Conservation (phyloP, 2,797 vertebrate genomes). For the Tolypeutes matacus region DNA sequence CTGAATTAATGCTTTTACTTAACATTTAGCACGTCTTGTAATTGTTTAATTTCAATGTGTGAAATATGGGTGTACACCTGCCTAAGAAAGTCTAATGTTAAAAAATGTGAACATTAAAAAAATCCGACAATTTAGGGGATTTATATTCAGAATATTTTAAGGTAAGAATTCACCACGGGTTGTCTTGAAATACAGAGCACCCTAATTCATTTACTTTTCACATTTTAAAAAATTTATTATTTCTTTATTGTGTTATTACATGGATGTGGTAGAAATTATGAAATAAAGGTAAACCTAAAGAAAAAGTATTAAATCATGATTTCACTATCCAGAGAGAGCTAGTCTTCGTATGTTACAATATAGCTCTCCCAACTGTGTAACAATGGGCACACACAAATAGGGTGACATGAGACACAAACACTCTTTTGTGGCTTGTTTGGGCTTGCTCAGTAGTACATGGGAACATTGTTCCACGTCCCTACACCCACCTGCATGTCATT, state of each 20-base stretch:
- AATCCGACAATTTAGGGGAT: background rate
- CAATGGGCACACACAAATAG: background rate
- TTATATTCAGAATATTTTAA: slow-evolving; percentile 40
- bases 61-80: background rate
- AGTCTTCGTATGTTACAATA: background rate
- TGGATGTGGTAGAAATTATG: slow-evolving; percentile 34
- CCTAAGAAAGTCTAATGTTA: slow-evolving; percentile 30
- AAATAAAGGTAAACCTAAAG: background rate
- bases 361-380: background rate
- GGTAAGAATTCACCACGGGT: background rate
- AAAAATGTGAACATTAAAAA: slow-evolving; percentile 9
- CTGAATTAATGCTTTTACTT: slow-evolving; percentile 28
- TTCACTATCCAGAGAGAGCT: background rate
- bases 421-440: background rate
- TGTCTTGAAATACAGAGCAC: background rate
- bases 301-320: slow-evolving; percentile 16
- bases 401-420: background rate
- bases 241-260: background rate
- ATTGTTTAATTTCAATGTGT: slow-evolving; percentile 50
- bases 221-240: background rate
- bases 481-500: background rate
- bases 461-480: background rate
- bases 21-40: slow-evolving; percentile 17
- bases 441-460: background rate
- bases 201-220: background rate